phyloP scores from a whole-genome alignment of 2,888 invertebrate genomes.

The Apomyelois bistriatella region DNA sequence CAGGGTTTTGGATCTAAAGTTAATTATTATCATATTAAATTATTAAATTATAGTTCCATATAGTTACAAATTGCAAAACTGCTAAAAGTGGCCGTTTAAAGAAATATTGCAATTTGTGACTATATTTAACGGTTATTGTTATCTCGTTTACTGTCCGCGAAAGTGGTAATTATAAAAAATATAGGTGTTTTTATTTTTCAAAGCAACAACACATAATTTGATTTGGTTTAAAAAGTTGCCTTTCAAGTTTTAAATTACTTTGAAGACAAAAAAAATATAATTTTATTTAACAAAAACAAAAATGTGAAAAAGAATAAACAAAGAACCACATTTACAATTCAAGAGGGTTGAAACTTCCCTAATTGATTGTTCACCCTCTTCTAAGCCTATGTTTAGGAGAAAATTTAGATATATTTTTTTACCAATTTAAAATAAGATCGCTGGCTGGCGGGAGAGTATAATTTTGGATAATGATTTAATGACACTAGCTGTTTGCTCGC shows the following conservation, averaged over 20 bases:
- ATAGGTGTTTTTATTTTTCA: background rate
- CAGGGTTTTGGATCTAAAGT: too few relatives aligned
- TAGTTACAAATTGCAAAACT: too few relatives aligned
- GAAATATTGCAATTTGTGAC: too few relatives aligned
- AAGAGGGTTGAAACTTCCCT: slow-evolving; percentile 61
- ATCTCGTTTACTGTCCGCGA: too few relatives aligned
- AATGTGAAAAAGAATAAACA: slow-evolving; percentile 34
- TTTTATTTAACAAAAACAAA: slow-evolving; percentile 34
- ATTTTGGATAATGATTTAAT: too few relatives aligned
- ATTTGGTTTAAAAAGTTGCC: background rate
- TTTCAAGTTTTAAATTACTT: slow-evolving; percentile 13
- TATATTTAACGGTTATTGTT: too few relatives aligned
- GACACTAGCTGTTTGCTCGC: too few relatives aligned
- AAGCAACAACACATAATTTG: background rate
- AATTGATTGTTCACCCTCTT: slow-evolving; percentile 57
- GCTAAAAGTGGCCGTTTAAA: too few relatives aligned
- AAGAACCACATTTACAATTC: slow-evolving; percentile 64
- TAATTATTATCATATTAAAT: too few relatives aligned
- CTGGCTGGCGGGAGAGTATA: too few relatives aligned
- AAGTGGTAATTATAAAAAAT: too few relatives aligned
- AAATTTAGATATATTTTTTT: background rate
- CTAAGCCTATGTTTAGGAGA: slow-evolving; percentile 47
- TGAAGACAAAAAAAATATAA: slow-evolving; percentile 31
- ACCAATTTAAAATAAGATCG: background rate
- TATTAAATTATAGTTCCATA: too few relatives aligned